These are phyloP conservation scores for Eumeta japonica DNA, from an alignment of 1,140 invertebrate genomes.

Conservation along the genomic window DNA sequence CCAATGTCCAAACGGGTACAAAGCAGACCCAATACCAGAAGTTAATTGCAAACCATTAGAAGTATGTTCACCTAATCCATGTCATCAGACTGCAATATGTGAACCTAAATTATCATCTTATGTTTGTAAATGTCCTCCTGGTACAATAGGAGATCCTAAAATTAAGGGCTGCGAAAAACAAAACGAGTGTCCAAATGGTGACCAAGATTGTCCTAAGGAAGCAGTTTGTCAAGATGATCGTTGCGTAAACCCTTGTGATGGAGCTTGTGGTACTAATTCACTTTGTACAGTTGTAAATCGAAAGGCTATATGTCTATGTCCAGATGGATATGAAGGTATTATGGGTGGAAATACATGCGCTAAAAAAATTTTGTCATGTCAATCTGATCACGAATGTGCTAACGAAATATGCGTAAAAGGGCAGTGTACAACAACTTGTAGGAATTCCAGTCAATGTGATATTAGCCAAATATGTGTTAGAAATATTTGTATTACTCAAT, in stretches of 20 bases:
- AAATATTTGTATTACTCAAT: conserved; percentile 75
- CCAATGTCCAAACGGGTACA: conserved; percentile 80
- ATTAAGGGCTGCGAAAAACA: conserved; percentile 72
- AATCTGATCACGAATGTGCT: conserved; percentile 72
- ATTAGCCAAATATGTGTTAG: conserved; percentile 75
- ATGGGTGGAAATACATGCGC: conserved; percentile 71
- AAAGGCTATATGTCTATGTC: conserved; percentile 74
- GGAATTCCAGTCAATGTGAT: conserved; percentile 75
- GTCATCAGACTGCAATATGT: conserved; percentile 78
- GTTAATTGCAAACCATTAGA: conserved; percentile 71
- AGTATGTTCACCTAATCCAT: conserved; percentile 74
- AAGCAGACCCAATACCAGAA: conserved; percentile 76
- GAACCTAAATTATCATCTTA: conserved; percentile 64
- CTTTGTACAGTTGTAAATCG: conserved; percentile 74
- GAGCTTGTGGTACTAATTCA: conserved; percentile 74
- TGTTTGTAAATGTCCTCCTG: conserved; percentile 73
- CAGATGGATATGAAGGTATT: conserved; percentile 67
- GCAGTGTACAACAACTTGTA: conserved; percentile 81
- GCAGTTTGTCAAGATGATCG: conserved; percentile 70
- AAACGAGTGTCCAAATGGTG: conserved; percentile 67
- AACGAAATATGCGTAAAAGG: conserved; percentile 76
- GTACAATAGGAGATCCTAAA: conserved; percentile 75
- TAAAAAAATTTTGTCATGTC: conserved; percentile 65
- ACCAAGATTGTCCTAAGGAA: conserved; percentile 73
- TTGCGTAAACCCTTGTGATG: conserved; percentile 77